Base-by-base conservation (phyloP, 2,888 invertebrate genomes). In the Tiliacea citrago region DNA sequence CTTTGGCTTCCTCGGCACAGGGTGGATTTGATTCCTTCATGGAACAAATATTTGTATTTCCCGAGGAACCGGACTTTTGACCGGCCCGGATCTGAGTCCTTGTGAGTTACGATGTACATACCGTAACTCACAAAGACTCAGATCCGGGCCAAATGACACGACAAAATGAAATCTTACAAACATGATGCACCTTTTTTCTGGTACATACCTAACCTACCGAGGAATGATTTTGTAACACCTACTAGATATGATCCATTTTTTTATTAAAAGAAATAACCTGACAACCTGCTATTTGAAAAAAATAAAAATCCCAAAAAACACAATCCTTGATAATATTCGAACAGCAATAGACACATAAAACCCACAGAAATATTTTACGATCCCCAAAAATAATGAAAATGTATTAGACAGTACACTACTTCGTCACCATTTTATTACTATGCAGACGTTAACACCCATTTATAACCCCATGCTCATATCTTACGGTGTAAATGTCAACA, bases 401-500 rank as follows among this genome's bases (percentile, higher is more conserved):
- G 66, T 82, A 77, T 68, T 73, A 67, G 39, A 42, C 51, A 55
- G 47, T 29, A 47, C 65, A 77, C 79, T 74, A 72, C 71, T 71
- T 16, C 74, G 74, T 79, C 78, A 76, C 65, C 55, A 57, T 79
- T 86, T 86, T 88, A 86, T 88, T 70, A 82, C 82, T 61, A 63
- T 79, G 75, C 63, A 73, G 75, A 75, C 84, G 78, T 82, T 79
- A 86, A 74, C 84, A 76, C 75, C 63, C 79, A 75, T 87, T 85
- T 88, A 87, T 80, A 79, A 70, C 81, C 80, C 78, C 72, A 73
- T 73, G 77, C 74, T 88, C 88, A 86, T 88, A 88, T 85, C 83
- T 85, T 70, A 68, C 51, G 82, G 78, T 81, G 88, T 87, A 86
- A 90, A 91, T 89, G 90, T 92, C 92, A 91, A 87, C 91, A 87